A percentile compares a stretch with the other conserved stretches of the same genome.
Conservation (phyloP, 2,888 invertebrate genomes). For the Drosophila pegasa region DNA sequence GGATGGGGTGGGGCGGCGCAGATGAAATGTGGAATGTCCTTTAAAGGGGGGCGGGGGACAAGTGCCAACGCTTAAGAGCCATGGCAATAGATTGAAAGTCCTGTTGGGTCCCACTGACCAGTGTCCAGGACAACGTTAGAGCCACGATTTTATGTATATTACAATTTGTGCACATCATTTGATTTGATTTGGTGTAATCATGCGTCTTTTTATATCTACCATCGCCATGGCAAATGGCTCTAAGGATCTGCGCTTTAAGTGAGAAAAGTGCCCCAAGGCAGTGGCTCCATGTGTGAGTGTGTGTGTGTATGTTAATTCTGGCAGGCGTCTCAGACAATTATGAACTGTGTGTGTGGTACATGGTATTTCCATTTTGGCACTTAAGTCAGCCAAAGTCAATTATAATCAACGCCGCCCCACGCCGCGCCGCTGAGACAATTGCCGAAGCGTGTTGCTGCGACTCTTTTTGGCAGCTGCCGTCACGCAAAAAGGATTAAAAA, state of each 20-base stretch:
- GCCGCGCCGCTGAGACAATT: slow-evolving; percentile 46
- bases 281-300: slow-evolving; percentile 3
- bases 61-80: slow-evolving; percentile 59
- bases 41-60: slow-evolving; percentile 3
- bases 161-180: slow-evolving; percentile 75
- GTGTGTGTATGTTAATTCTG: slow-evolving; percentile 19
- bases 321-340: slow-evolving; percentile 45
- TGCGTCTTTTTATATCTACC: slow-evolving; percentile 37
- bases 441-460: slow-evolving; percentile 28
- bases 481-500: slow-evolving; percentile 75
- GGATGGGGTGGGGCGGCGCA: neutral
- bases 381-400: slow-evolving; percentile 84
- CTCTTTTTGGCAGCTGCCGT: slow-evolving; percentile 49
- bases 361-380: slow-evolving; percentile 85
- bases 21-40: slow-evolving; percentile 32
- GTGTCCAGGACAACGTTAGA: slow-evolving; percentile 68
- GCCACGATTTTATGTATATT: slow-evolving; percentile 47
- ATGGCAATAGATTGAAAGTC: slow-evolving; percentile 62
- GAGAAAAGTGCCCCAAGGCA: slow-evolving; percentile 32
- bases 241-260: slow-evolving; percentile 27
- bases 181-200: slow-evolving; percentile 61
- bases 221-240: slow-evolving; percentile 36
- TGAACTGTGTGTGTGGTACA: slow-evolving; percentile 75
- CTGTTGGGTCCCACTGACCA: slow-evolving; percentile 52
- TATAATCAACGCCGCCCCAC: slow-evolving; percentile 76